Evolutionary conservation across 2,113 vertebrate genomes (phyloP).

Genomic region (Carlito syrichta): DNA sequence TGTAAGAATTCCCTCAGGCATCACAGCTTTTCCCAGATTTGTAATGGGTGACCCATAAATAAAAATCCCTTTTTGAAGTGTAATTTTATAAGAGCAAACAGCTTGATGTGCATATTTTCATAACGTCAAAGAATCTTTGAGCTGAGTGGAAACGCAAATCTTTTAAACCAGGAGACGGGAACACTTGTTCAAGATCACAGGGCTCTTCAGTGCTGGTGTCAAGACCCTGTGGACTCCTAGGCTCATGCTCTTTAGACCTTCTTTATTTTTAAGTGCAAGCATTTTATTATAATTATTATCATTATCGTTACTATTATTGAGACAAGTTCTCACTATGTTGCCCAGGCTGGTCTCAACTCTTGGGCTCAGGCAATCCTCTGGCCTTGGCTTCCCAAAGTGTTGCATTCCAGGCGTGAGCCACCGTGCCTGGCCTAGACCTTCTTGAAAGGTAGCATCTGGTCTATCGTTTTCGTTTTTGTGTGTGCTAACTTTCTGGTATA

Average conservation of each 20-base stretch:
- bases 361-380: no score
- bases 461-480: not conserved
- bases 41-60: not conserved
- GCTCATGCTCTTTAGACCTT: not conserved
- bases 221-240: not conserved
- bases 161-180: not conserved
- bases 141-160: not conserved
- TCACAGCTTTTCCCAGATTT: not conserved
- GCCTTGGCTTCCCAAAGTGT: no score
- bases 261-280: no score
- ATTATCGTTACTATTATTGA: no score
- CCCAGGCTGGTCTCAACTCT: no score
- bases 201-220: not conserved
- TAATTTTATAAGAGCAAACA: constrained; percentile 10
- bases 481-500: not conserved
- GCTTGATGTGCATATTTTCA: not conserved
- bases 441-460: not conserved
- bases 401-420: no score
- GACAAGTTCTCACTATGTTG: no score
- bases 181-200: not conserved
- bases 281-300: no score
- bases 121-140: not conserved
- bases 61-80: constrained; percentile 25
- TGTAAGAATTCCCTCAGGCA: not conserved
- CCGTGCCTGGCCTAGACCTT: no score